Base-by-base conservation (phyloP, 2,888 invertebrate species). In the Diabrotica balteata region DNA sequence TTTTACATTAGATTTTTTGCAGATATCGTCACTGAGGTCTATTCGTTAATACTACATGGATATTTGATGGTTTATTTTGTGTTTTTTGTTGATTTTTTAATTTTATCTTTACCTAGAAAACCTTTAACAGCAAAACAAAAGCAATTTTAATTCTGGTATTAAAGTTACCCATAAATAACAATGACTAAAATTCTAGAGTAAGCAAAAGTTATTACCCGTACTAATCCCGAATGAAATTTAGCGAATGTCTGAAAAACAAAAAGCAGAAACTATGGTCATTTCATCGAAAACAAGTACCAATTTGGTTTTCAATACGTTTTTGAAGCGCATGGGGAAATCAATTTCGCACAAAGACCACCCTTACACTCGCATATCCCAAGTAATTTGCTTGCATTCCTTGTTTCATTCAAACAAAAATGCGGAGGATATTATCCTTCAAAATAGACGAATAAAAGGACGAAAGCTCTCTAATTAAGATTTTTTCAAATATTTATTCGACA, bases 221-320 rank as follows among this genome's bases (percentile, higher is more conserved):
- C 32, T 32, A 32, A 32, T 32, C 32, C 32, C 32, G 32, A 65
- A 61, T 64, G 64, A 64, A 68, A 64, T 58, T 52, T 52, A 11
- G 44, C 50, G 52, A 53, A 47, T 60, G 64, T 49, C 47, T 47
- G 47, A 54, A 63, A n/a, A 70, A 64, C 64, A 63, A 70, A 67
- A 67, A 57, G 57, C 62, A 53, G 42, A 55, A 63, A 60, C 69
- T 61, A 63, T 69, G 66, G 69, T 67, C 66, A 70, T 67, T 70
- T 57, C 50, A 62, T 61, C 63, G 60, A 49, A 47, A 57, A 67
- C 69, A 67, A 70, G 69, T 66, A 67, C 61, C 64, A 70, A 63
- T 70, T 70, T 64, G 67, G 61, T 67, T 61, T 64, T 60, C 60
- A 64, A 70, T 70, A 67, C 67, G 64, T 64, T 67, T 70, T 67